Conservation (phyloP, 1,140 invertebrate species). For the Sycophaga agraensis region DNA sequence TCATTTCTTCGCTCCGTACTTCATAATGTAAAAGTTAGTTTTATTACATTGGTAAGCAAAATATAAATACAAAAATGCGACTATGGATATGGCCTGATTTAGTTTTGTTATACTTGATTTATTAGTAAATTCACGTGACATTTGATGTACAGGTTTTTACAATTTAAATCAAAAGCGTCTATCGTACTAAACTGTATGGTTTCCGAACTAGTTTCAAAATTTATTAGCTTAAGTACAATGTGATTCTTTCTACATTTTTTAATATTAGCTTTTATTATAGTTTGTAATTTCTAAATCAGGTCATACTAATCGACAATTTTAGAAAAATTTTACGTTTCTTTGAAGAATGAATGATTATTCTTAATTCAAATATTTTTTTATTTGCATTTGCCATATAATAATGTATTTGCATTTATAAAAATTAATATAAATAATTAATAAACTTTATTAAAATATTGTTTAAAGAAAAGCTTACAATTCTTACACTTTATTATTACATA, state of each 20-base stretch:
- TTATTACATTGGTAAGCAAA: constrained; percentile 17
- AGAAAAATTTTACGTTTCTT: constrained; percentile 12
- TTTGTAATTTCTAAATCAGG: constrained; percentile 7
- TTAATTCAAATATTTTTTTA: neutral
- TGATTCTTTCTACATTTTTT: neutral
- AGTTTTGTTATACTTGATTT: too few species aligned
- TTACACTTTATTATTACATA: constrained; percentile 2
- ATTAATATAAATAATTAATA: neutral
- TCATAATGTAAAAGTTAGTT: constrained; percentile 21
- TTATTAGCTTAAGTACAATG: neutral
- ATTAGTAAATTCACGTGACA: too few species aligned
- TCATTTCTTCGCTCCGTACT: constrained; percentile 29
- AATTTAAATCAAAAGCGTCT: neutral
- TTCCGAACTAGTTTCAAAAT: neutral
- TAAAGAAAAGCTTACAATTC: constrained; percentile 18
- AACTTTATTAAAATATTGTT: neutral
- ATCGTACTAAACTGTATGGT: neutral
- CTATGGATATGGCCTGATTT: constrained; percentile 14
- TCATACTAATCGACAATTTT: neutral
- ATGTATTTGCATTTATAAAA: constrained; percentile 6
- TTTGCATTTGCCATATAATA: constrained; percentile 6
- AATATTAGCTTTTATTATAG: neutral
- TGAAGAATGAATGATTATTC: neutral
- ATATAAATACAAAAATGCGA: neutral
- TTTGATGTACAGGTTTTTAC: too few species aligned